Percentiles rank a stretch among this genome's conserved stretches.
Conservation (phyloP, 2,888 invertebrate species). For the Hermodice carunculata region DNA sequence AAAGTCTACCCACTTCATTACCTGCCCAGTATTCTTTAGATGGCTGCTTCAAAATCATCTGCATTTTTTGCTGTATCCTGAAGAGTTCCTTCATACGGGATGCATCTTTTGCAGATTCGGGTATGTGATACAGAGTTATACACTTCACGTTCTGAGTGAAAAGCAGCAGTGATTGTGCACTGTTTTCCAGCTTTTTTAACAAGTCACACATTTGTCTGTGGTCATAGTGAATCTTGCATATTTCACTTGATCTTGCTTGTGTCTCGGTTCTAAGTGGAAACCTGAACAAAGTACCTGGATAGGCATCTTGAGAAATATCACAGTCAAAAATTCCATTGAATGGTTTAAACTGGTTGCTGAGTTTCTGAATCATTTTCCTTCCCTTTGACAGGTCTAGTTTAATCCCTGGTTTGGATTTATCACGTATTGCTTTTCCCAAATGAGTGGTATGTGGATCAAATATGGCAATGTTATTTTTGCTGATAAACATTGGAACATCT, state of each 20-base stretch:
- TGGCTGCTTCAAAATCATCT: too few relatives aligned
- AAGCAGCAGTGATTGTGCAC: constrained; percentile 52
- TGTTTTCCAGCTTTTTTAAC: constrained; percentile 45
- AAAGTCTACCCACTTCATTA: too few relatives aligned
- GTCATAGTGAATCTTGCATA: constrained; percentile 49
- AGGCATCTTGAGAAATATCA: constrained; percentile 24
- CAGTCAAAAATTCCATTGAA: constrained; percentile 52
- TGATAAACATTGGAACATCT: constrained; percentile 62
- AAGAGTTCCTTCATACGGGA: too few relatives aligned
- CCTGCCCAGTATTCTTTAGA: too few relatives aligned
- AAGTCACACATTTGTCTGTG: constrained; percentile 47
- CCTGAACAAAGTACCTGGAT: constrained; percentile 45
- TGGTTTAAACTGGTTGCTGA: constrained; percentile 54
- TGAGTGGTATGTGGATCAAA: constrained; percentile 61
- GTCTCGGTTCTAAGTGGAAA: constrained; percentile 44
- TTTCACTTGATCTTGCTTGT: constrained; percentile 44
- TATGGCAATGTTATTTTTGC: constrained; percentile 51
- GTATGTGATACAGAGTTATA: constrained; percentile 48
- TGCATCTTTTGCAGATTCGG: constrained; percentile 12
- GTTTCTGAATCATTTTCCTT: constrained; percentile 39
- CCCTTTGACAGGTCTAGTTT: constrained; percentile 42
- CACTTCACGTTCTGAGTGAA: constrained; percentile 57
- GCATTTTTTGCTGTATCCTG: too few relatives aligned
- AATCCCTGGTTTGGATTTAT: constrained; percentile 46
- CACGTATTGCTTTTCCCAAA: constrained; percentile 45